Conservation (phyloP, 2,113 vertebrate genomes). For the Tachycineta bicolor region DNA sequence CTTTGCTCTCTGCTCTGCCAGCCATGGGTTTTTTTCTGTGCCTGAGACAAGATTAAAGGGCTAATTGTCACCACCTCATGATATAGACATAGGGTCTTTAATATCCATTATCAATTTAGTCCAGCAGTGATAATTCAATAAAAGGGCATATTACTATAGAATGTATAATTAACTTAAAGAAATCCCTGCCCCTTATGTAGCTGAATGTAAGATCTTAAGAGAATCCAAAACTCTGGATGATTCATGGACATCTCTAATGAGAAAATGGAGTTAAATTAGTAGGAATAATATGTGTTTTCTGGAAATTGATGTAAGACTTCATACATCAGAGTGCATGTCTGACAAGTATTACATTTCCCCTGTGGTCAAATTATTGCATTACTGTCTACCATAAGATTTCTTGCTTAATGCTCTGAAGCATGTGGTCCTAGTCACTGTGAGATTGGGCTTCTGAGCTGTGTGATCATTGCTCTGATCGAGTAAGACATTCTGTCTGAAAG, state of each 20-base stretch:
- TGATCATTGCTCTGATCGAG: not conserved
- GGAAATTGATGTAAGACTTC: not conserved
- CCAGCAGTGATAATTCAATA: not conserved
- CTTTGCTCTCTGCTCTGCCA: not conserved
- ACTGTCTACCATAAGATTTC: constrained; percentile 27
- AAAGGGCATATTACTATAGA: not conserved
- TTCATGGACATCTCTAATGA: not conserved
- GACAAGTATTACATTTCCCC: not conserved
- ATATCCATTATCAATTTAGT: not conserved
- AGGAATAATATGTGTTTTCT: not conserved
- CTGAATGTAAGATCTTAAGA: not conserved
- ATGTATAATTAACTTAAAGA: not conserved
- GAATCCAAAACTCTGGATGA: not conserved
- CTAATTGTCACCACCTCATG: not conserved
- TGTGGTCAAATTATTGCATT: constrained; percentile 16
- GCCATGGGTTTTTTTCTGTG: not conserved
- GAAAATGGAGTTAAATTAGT: constrained; percentile 14
- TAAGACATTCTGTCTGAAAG: constrained; percentile 18
- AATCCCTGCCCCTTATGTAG: not conserved
- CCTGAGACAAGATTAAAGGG: not conserved
- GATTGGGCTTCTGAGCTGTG: not conserved
- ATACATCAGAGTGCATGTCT: not conserved
- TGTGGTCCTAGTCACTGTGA: not conserved
- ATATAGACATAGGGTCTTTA: not conserved
- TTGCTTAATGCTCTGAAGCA: not conserved